Base-by-base conservation (phyloP, 2,888 invertebrate genomes). In the Antheraea assamensis region DNA sequence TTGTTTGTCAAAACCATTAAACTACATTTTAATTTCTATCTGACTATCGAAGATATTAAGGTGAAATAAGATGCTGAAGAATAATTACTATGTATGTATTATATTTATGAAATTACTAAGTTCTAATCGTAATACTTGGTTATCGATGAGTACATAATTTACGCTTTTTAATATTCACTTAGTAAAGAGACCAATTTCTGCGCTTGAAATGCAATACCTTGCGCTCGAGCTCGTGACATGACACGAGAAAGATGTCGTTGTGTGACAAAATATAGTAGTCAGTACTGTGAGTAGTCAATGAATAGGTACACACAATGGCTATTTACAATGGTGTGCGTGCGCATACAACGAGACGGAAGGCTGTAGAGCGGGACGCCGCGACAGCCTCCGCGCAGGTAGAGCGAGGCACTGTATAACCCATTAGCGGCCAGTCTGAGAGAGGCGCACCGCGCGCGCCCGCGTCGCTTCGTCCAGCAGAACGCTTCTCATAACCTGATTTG, bases 361-460 rank as follows among this genome's bases (percentile, higher is more conserved):
- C 79, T 85, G 82, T 82, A 88, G 89, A 92, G 89, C 84, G 88
- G 83, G 92, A 91, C 84, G 82, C 81, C 86, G 85, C 82, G 79
- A 85, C 82, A 90, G 88, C 88, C 90, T 90, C 76, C 86, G 80
- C 81, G 80, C 88, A 88, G 89, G 90, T 90, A 89, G 87, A 85
- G 88, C 84, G 81, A 68, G 35, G 5, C 66, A n/a, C 58, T 24
- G 58, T 64, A 68, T 42, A 21, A 35, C 35, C 68, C 35, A 68
- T 35, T 80, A 78, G 78, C 81, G 77, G 81, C 87, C 90, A 91
- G 92, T 90, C 87, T 82, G 81, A 86, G 82, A 82, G 86, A 85
- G 86, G 90, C 90, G 89, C 87, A 81, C 85, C 88, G 88, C 88
- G 92, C 88, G 90, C 91, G 88, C 86, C 86, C 89, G 89, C 89